A percentile compares a stretch with the other conserved stretches of the same genome.
phyloP scores from a whole-genome alignment of 2,113 vertebrate species.

The Sus scrofa region T2T-Sscrofa CM000818.6:62273501-62274000 shows the following conservation, averaged over 20 bases:
- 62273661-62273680: not conserved
- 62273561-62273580: not conserved
- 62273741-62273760: slow-evolving; percentile 23
- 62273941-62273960: not conserved
- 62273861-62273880: not conserved
- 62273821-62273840: not conserved
- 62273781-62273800: not conserved
- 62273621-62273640: not conserved
- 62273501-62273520: no score
- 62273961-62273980: not conserved
- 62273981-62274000: not conserved
- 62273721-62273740: not conserved
- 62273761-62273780: not conserved
- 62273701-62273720: not conserved
- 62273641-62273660: slow-evolving; percentile 29
- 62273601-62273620: not conserved
- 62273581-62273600: not conserved
- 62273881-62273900: not conserved
- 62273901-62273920: not conserved
- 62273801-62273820: not conserved
- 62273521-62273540: no score
- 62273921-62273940: not conserved
- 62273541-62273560: not conserved
- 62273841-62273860: not conserved
- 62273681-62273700: slow-evolving; percentile 20